Evolutionary conservation across 2,888 invertebrate species (phyloP).

Genomic region (Tipula unca): DNA sequence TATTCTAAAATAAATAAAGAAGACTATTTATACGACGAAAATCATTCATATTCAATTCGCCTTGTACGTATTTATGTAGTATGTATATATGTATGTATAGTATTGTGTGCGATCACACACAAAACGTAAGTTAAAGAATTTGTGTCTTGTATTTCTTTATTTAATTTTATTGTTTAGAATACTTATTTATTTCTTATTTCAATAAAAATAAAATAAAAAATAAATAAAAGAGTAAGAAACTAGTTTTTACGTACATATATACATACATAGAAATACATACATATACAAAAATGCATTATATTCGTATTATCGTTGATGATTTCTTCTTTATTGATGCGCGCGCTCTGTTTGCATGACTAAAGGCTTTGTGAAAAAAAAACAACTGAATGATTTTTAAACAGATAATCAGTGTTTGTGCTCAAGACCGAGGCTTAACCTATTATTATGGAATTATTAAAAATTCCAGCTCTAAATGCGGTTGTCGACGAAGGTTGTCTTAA

Average conservation of each 20-base stretch:
- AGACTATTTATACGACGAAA: background rate
- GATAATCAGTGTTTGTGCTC: background rate
- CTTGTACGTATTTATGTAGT: too few species aligned
- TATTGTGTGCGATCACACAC: background rate
- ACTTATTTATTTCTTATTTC: background rate
- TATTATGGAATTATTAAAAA: too few species aligned
- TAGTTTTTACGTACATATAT: background rate
- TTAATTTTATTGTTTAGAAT: background rate
- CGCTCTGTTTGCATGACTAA: background rate
- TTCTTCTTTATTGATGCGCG: background rate
- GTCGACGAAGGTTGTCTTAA: too few species aligned
- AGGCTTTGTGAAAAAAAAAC: background rate
- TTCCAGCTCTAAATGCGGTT: too few species aligned
- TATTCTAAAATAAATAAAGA: background rate
- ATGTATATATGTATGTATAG: too few species aligned
- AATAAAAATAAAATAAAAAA: background rate
- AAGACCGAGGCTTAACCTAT: background rate
- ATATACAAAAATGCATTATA: background rate
- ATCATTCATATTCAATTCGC: background rate
- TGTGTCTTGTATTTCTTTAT: background rate
- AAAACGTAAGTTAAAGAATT: background rate
- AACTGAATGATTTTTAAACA: background rate
- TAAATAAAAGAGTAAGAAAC: background rate
- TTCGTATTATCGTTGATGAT: background rate
- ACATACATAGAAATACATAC: background rate